Base-by-base conservation (phyloP, 37 sponge, comb jelly and placozoan species). In the Oopsacas minuta region DNA sequence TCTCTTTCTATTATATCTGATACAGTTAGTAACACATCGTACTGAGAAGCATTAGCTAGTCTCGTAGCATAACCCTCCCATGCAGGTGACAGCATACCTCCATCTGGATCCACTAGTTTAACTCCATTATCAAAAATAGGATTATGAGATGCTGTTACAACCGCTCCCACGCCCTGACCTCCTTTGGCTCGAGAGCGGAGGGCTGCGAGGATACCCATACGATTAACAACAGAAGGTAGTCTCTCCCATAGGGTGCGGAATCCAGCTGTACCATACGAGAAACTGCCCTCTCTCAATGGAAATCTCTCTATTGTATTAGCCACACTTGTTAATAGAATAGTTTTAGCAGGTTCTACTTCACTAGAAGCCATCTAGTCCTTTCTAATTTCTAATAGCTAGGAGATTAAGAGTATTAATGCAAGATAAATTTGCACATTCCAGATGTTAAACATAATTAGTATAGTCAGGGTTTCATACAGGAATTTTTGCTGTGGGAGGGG, bases 141-240 rank as follows among this genome's bases (percentile, higher is more conserved):
- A 82, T 97, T 97, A 83, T 97, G 99, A 7, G 99, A 97, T 0
- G 99, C 99, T n/a, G 99, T 97, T 22, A 97, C 86, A 86, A 97
- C 85, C 38, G 95, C 89, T 32, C 95, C 99, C 35, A 86, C 37
- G 8, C 12, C 22, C 75, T 7, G 87, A 88, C 96, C 89, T 85
- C 69, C 81, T 0, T 81, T 86, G 38, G 39, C 38, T 36, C 81
- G 88, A 10, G 92, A 92, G 61, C 97, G 89, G 37, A 97, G 86
- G 0, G 85, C 90, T 52, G 97, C 91, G 12, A 97, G 89, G 20
- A 97, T 25, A 37, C 95, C 94, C 88, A 94, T 88, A 36, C 97
- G 87, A 61, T 91, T 94, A 20, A 94, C 84, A 23, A 92, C 92
- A 52, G 88, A 81, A 23, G 82, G 89, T 37, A 97, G 91, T 51